Conservation (phyloP, 37 sponge, comb jelly and placozoan species). For the Aplysina aerophoba region DNA sequence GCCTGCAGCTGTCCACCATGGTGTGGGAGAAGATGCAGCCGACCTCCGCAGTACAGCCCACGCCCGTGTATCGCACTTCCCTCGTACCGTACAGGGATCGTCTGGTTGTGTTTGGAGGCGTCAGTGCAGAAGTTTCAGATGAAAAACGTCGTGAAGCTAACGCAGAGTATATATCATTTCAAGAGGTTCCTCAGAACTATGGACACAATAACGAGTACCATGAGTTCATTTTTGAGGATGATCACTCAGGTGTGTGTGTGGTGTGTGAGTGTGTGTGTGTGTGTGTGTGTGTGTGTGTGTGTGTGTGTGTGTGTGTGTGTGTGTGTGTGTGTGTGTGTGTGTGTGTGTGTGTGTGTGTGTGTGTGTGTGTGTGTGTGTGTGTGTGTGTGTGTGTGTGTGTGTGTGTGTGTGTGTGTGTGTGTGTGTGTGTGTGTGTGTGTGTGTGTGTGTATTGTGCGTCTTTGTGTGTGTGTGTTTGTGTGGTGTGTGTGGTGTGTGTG, state of each 20-base stretch:
- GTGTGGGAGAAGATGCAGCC: slow-evolving; percentile 27
- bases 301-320: slow-evolving; percentile 44
- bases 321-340: not conserved
- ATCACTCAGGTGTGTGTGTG: not conserved
- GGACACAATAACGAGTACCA: not conserved
- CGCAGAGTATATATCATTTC: not conserved
- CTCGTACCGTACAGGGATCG: not conserved
- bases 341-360: not conserved
- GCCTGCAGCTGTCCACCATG: not conserved
- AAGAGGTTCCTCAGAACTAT: not conserved
- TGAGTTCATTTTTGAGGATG: not conserved
- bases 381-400: too few relatives aligned
- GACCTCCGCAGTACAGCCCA: not conserved
- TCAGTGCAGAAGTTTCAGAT: not conserved
- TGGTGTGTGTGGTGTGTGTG: too few relatives aligned
- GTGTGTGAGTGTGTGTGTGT: slow-evolving; percentile 11
- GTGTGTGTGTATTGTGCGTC: too few relatives aligned
- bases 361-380: slow-evolving; percentile 1
- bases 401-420: too few relatives aligned
- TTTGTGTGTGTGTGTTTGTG: too few relatives aligned
- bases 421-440: too few relatives aligned
- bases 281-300: slow-evolving; percentile 40
- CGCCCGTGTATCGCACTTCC: not conserved
- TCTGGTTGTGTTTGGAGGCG: not conserved
- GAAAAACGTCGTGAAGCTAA: not conserved